phyloP scores from a whole-genome alignment of 2,797 vertebrate genomes.

The Hoplostethus mediterraneus region DNA sequence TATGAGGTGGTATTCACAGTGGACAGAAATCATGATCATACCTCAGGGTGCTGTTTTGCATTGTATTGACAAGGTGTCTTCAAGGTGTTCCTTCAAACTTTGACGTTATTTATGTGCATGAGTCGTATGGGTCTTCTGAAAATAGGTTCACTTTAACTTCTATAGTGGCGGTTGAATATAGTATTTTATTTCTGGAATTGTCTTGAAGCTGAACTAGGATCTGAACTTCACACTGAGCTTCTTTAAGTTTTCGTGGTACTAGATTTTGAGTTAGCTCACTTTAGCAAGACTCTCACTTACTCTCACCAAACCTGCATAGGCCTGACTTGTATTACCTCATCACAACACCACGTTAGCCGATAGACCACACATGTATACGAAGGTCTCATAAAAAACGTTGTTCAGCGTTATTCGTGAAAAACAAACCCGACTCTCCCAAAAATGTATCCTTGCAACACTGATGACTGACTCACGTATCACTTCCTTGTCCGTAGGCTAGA shows the following conservation, averaged over 20 bases:
- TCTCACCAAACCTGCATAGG: constrained; percentile 4
- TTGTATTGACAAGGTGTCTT: background rate
- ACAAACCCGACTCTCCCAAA: too few species aligned
- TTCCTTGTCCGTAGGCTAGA: too few species aligned
- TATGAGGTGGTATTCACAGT: background rate
- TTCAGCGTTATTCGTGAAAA: too few species aligned
- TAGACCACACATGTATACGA: constrained; percentile 3
- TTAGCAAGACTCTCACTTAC: background rate
- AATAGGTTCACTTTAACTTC: background rate
- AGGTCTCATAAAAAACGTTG: too few species aligned
- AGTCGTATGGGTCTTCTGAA: background rate
- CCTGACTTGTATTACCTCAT: constrained; percentile 3
- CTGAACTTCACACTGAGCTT: constrained; percentile 1
- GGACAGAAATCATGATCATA: constrained; percentile 1
- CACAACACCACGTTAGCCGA: background rate
- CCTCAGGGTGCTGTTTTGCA: background rate
- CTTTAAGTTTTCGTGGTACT: background rate
- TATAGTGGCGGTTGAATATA: background rate
- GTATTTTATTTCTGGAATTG: background rate
- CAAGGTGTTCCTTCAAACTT: too few species aligned
- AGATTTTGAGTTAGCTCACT: background rate
- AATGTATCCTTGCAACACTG: too few species aligned
- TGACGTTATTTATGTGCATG: too few species aligned
- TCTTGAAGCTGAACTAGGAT: constrained; percentile 6
- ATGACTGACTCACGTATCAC: too few species aligned